These are phyloP conservation scores for Rhizomys pruinosus DNA, from an alignment of 2,113 vertebrate genomes.

Conservation along the genomic window DNA sequence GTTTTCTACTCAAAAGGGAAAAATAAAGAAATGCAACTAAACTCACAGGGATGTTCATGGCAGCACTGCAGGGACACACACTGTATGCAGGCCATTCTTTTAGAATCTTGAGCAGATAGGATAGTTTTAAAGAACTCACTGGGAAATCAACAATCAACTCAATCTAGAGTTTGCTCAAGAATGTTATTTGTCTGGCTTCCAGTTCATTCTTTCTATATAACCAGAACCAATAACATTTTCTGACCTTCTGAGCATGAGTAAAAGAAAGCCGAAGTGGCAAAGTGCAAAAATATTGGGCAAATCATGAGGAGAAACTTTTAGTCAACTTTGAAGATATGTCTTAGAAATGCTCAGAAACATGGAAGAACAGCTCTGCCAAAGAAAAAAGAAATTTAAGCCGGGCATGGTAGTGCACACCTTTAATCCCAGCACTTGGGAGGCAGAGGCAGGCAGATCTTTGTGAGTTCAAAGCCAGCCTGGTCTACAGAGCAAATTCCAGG, in stretches of 20 bases:
- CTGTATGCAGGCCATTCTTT: neutral
- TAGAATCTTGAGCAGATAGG: neutral
- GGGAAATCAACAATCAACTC: neutral
- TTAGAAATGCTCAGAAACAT: neutral
- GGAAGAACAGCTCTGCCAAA: neutral
- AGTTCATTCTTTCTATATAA: neutral
- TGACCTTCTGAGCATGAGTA: neutral
- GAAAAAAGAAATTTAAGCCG: neutral
- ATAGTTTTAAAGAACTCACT: slow-evolving; percentile 20
- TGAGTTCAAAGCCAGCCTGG: too few species aligned
- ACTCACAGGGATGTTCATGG: neutral
- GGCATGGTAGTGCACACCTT: too few species aligned
- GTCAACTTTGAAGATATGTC: neutral
- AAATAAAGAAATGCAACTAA: neutral
- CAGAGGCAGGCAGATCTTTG: too few species aligned
- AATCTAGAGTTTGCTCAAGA: neutral
- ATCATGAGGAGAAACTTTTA: neutral
- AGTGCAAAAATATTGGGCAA: neutral
- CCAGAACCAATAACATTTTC: neutral
- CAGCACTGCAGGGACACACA: neutral
- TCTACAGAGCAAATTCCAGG: too few species aligned
- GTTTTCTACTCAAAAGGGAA: neutral
- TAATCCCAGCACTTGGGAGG: too few species aligned
- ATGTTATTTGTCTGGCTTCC: slow-evolving; percentile 17
- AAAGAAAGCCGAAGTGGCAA: neutral